Evolutionary conservation across 2,797 vertebrate species (phyloP).

Genomic region (Acomys russatus): DNA sequence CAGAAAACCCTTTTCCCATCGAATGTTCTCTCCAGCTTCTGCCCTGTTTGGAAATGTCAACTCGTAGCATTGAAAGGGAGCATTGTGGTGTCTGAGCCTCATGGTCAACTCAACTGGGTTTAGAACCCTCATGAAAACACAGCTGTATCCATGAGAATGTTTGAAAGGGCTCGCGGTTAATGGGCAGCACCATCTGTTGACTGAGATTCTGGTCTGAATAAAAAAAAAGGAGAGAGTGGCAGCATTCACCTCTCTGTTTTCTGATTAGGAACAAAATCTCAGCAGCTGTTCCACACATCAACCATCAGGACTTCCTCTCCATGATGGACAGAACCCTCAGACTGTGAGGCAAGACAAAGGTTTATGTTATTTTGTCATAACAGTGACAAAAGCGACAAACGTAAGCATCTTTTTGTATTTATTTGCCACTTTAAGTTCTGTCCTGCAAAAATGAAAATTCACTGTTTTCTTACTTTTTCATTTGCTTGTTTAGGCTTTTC

Average conservation of each 20-base stretch:
- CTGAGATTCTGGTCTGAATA: not conserved
- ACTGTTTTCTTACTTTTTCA: not conserved
- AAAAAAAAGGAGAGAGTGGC: too few relatives aligned
- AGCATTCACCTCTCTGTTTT: not conserved
- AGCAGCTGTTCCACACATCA: not conserved
- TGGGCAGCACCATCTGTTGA: not conserved
- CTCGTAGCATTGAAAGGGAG: not conserved
- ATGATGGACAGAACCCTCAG: too few relatives aligned
- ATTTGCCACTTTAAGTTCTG: conserved; percentile 11
- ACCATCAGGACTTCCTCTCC: not conserved
- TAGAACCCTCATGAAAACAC: not conserved
- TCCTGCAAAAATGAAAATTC: conserved; percentile 1
- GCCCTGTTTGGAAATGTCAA: not conserved
- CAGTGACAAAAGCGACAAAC: not conserved
- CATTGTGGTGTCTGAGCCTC: not conserved
- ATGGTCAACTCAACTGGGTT: not conserved
- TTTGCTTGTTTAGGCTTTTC: not conserved
- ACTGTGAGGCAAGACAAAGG: too few relatives aligned
- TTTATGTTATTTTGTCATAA: not conserved
- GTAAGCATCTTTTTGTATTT: conserved; percentile 1
- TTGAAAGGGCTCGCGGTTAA: not conserved
- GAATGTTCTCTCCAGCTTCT: too few relatives aligned
- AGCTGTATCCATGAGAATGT: not conserved
- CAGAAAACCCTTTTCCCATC: not conserved
- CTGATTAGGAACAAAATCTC: not conserved